Evolutionary conservation across 2,797 vertebrate genomes (phyloP).

Genomic region (Alca torda): DNA sequence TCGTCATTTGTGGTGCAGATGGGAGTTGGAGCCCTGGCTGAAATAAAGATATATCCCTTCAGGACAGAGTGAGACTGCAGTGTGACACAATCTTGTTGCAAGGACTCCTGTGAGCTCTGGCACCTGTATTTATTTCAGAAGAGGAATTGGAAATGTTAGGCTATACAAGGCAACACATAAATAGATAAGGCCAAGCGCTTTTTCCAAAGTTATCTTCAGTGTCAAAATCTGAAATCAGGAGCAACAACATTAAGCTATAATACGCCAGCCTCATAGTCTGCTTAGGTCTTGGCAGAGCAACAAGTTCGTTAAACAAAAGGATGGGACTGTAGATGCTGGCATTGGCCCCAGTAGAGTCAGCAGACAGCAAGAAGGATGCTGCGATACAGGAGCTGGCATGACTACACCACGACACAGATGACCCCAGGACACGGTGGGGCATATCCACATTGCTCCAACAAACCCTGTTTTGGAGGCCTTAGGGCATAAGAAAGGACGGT

Average conservation of each 20-base stretch:
- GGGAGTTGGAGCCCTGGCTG: background rate
- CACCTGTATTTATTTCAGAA: background rate
- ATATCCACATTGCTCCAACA: background rate
- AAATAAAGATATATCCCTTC: background rate
- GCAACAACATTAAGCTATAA: background rate
- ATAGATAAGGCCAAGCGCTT: background rate
- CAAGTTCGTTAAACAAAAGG: background rate
- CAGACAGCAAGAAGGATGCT: background rate
- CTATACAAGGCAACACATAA: background rate
- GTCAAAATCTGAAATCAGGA: background rate
- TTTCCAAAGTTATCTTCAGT: background rate
- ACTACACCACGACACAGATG: background rate
- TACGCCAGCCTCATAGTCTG: background rate
- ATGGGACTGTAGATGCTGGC: background rate
- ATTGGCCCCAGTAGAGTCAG: background rate
- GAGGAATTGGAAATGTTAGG: background rate
- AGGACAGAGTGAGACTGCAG: background rate
- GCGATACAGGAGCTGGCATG: background rate
- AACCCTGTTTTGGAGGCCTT: background rate
- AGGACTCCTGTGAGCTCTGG: background rate
- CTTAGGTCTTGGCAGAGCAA: background rate
- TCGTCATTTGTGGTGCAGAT: background rate
- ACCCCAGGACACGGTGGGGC: background rate
- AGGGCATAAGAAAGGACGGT: background rate
- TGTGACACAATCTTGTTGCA: background rate